Percentiles rank a stretch among this genome's conserved stretches.
Evolutionary conservation across 2,797 vertebrate genomes (phyloP).

Genomic region (Lepilemur ruficaudatus): DNA sequence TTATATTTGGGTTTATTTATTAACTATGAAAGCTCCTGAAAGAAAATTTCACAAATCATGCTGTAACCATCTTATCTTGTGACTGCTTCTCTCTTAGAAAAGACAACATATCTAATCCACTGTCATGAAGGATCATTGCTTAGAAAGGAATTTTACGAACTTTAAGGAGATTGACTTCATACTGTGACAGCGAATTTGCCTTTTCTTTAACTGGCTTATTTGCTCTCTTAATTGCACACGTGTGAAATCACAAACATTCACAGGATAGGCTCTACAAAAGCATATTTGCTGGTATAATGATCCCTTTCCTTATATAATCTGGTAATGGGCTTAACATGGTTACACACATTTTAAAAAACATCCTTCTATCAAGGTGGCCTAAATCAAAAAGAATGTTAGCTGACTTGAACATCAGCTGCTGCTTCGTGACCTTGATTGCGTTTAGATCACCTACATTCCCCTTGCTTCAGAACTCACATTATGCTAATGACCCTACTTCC

Average conservation of each 20-base stretch:
- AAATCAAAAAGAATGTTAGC: slow-evolving; percentile 61
- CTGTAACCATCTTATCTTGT: neutral
- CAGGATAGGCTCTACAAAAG: neutral
- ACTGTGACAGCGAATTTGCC: slow-evolving; percentile 42
- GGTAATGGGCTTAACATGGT: slow-evolving; percentile 35
- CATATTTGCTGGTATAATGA: slow-evolving; percentile 44
- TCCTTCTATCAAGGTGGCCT: slow-evolving; percentile 24
- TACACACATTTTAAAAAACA: slow-evolving; percentile 47
- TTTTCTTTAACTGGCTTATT: slow-evolving; percentile 54
- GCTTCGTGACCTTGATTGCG: slow-evolving; percentile 68
- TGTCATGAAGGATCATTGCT: slow-evolving; percentile 35
- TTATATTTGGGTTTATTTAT: slow-evolving; percentile 29
- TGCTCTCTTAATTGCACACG: slow-evolving; percentile 52
- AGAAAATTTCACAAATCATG: slow-evolving; percentile 50
- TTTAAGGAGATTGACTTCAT: slow-evolving; percentile 57
- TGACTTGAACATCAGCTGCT: slow-evolving; percentile 57
- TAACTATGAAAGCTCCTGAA: slow-evolving; percentile 41
- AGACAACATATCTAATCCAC: neutral
- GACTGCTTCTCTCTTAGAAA: neutral
- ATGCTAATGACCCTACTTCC: slow-evolving; percentile 75
- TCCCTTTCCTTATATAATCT: slow-evolving; percentile 55
- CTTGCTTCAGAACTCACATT: slow-evolving; percentile 68
- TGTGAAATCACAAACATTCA: slow-evolving; percentile 66
- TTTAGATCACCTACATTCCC: slow-evolving; percentile 60
- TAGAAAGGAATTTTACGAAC: slow-evolving; percentile 52